phyloP scores from a whole-genome alignment of 2,888 invertebrate genomes.

The Onchidella celtica region DNA sequence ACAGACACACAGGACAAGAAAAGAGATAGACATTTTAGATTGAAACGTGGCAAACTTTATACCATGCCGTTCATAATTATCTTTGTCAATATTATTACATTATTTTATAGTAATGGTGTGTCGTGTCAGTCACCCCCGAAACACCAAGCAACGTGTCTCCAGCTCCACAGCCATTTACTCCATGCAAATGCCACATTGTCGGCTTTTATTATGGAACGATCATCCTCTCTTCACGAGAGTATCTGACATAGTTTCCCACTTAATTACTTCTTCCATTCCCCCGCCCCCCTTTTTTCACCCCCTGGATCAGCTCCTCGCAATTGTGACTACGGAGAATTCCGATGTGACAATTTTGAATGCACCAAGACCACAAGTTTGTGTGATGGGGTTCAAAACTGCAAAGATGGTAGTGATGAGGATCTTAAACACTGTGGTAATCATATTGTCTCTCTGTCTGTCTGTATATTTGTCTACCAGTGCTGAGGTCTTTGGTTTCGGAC shows the following conservation, averaged over 20 bases:
- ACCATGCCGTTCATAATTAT: too few species aligned
- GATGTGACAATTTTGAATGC: slow-evolving; percentile 40
- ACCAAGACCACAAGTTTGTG: slow-evolving; percentile 5
- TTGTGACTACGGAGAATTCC: slow-evolving; percentile 9
- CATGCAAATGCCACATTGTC: too few species aligned
- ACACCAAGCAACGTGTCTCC: too few species aligned
- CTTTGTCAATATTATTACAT: too few species aligned
- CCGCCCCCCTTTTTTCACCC: background rate
- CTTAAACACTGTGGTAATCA: slow-evolving; percentile 23
- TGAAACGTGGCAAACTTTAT: too few species aligned
- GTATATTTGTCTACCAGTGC: background rate
- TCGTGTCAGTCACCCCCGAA: too few species aligned
- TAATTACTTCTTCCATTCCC: background rate
- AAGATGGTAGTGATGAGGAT: slow-evolving; percentile 40
- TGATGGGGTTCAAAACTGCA: slow-evolving; percentile 33
- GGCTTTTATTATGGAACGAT: background rate
- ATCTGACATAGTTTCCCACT: background rate
- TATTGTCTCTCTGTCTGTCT: background rate
- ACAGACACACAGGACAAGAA: too few species aligned
- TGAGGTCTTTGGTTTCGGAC: too few species aligned
- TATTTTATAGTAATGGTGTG: too few species aligned
- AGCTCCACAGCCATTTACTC: too few species aligned
- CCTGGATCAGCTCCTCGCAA: slow-evolving; percentile 13
- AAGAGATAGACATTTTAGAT: too few species aligned
- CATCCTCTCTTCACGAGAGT: background rate